These are phyloP conservation scores for Lysiphlebus fabarum DNA, from an alignment of 1,140 invertebrate genomes.

Conservation along the genomic window DNA sequence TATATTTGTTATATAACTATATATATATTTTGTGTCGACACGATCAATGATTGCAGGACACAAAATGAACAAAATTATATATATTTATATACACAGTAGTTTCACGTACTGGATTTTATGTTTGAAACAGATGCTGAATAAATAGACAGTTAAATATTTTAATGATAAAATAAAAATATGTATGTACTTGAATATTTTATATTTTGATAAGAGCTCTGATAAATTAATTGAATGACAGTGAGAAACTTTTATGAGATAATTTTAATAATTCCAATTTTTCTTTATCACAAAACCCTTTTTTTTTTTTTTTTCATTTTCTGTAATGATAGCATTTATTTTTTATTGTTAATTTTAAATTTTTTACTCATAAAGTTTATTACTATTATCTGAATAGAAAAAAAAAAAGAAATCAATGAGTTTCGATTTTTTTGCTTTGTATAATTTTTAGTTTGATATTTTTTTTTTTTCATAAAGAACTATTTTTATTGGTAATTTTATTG, in stretches of 20 bases:
- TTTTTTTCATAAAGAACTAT: background rate
- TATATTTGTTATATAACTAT: too few relatives aligned
- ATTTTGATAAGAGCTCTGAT: too few relatives aligned
- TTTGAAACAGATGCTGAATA: slow-evolving; percentile 3
- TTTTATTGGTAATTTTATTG: too few relatives aligned
- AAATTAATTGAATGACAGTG: too few relatives aligned
- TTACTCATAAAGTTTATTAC: background rate
- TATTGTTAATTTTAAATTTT: slow-evolving; percentile 1
- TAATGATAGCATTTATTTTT: background rate
- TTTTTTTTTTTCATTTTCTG: background rate
- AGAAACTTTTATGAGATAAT: background rate
- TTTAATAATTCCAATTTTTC: slow-evolving; percentile 1
- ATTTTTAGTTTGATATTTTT: background rate
- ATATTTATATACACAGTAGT: slow-evolving; percentile 1
- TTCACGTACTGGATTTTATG: background rate
- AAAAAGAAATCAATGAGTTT: too few relatives aligned
- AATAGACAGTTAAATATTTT: background rate
- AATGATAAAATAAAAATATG: background rate
- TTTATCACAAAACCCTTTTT: background rate
- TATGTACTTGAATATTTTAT: too few relatives aligned
- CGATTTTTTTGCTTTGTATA: background rate
- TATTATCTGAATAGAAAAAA: background rate
- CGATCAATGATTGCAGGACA: too few relatives aligned
- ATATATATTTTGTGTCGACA: background rate
- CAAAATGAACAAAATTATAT: background rate